Evolutionary conservation across 2,888 invertebrate species (phyloP), one percentile per base, ranked within the genome.

Genomic region (Onchidella celtica): DNA sequence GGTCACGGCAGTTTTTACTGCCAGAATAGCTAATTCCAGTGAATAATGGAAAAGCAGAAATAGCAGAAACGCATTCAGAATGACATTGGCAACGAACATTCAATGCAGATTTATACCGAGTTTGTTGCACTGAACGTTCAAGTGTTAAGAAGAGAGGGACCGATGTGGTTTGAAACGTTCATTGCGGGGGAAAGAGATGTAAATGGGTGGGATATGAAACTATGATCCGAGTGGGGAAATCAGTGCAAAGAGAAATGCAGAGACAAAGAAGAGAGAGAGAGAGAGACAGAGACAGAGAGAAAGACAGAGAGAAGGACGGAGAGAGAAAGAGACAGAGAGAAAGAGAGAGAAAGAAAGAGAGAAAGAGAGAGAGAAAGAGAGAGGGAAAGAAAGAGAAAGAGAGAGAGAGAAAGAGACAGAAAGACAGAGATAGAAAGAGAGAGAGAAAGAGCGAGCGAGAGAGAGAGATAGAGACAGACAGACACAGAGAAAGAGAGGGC

Each of bases 361-460:
- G n/a, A 32, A 24, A 34, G 59, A 32, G 17, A 47, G 65, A 38
- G 76, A 21, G 36, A 40, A 47, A 40, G 55, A 36, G 40, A 40
- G 32, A 29, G 38, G 55, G 24, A 9, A 6, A 75, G 75, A 75
- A 36, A 63, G 63, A 36, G 32, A 75, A 57, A 63, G 61, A 17
- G n/a, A 63, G 3, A 63, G 38, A 63, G 63, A 75, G 75, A 63
- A 24, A 63, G n/a, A n/a, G n/a, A n/a, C n/a, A n/a, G n/a, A n/a
- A n/a, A n/a, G n/a, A n/a, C n/a, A n/a, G n/a, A n/a, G n/a, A n/a
- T n/a, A n/a, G n/a, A n/a, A n/a, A n/a, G n/a, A n/a, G n/a, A n/a
- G n/a, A n/a, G n/a, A n/a, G n/a, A n/a, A n/a, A n/a, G n/a, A n/a
- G n/a, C n/a, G n/a, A n/a, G n/a, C n/a, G n/a, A n/a, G n/a, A n/a